Base-by-base conservation (phyloP, 2,888 invertebrate genomes). In the Euproctis similis region DNA sequence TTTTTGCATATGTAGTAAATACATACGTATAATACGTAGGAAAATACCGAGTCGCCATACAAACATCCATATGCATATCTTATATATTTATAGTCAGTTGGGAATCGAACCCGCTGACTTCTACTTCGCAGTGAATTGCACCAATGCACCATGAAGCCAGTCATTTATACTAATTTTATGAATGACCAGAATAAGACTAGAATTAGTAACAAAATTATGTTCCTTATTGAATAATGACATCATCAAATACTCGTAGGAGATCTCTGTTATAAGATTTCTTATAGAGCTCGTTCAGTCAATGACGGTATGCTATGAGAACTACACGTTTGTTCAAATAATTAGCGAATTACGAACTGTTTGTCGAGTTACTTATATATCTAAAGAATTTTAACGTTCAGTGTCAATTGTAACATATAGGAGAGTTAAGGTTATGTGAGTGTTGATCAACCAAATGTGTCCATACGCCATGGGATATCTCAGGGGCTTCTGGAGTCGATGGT, bases 141-240 rank as follows among this genome's bases (percentile, higher is more conserved):
- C n/a, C n/a, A n/a, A n/a, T n/a, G n/a, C n/a, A n/a, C n/a, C n/a
- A n/a, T n/a, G n/a, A n/a, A n/a, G n/a, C n/a, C n/a, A n/a, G n/a
- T n/a, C n/a, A n/a, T n/a, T n/a, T n/a, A n/a, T n/a, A n/a, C 60
- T 55, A 14, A 43, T 42, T 45, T 44, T 42, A 42, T 60, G 54
- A 63, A 65, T 65, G 60, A 55, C 57, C 51, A 50, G 36, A 56
- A 48, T 56, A 40, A 39, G 46, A 71, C 68, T 64, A 45, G 67
- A 62, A 48, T 49, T 49, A n/a, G n/a, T n/a, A 37, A 55, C 53
- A 52, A 54, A 72, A 54, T 49, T 69, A 69, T 45, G 50, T 42
- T 44, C 51, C 48, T 53, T 67, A 62, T 72, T 68, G 66, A 55
- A 56, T n/a, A 52, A 45, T 82, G 82, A 82, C 77, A 82, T 82